phyloP scores from a whole-genome alignment of 2,888 invertebrate genomes.

The Cryptophagus acutangulus region DNA sequence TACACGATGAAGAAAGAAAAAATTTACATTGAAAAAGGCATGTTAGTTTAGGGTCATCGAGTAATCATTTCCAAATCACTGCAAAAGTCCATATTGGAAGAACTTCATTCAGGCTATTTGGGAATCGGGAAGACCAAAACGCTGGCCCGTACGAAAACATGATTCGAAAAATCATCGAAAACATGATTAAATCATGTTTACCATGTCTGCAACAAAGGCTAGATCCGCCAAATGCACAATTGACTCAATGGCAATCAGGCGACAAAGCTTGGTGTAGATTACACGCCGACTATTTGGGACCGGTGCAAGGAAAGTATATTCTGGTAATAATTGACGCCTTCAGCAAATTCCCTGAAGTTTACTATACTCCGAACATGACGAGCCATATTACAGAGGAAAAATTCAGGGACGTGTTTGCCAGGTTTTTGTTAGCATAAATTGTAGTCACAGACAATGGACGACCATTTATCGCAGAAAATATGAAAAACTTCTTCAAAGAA shows the following conservation, averaged over 20 bases:
- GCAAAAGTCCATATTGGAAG: slow-evolving; percentile 20
- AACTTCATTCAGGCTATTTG: slow-evolving; percentile 29
- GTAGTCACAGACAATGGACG: slow-evolving; percentile 15
- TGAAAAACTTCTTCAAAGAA: slow-evolving; percentile 11
- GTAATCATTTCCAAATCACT: slow-evolving; percentile 10
- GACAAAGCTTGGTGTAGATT: neutral
- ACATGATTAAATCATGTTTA: slow-evolving; percentile 4
- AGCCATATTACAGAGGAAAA: neutral
- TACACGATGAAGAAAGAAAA: slow-evolving; percentile 10
- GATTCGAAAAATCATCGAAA: slow-evolving; percentile 30
- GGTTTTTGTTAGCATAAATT: slow-evolving; percentile 11
- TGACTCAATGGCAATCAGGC: neutral
- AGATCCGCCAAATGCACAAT: neutral
- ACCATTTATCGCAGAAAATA: slow-evolving; percentile 1
- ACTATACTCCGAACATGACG: neutral
- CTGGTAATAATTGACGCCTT: slow-evolving; percentile 8
- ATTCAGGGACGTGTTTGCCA: slow-evolving; percentile 1
- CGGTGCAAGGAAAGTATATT: too few relatives aligned
- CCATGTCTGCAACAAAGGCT: neutral
- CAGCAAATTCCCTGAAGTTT: slow-evolving; percentile 7
- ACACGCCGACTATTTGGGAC: slow-evolving; percentile 3
- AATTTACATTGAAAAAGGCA: slow-evolving; percentile 8
- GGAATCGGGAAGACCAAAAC: slow-evolving; percentile 33
- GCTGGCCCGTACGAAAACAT: slow-evolving; percentile 30
- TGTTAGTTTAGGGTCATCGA: slow-evolving; percentile 11